Conservation (phyloP, 2,797 vertebrate genomes). For the Valencia hispanica region DNA sequence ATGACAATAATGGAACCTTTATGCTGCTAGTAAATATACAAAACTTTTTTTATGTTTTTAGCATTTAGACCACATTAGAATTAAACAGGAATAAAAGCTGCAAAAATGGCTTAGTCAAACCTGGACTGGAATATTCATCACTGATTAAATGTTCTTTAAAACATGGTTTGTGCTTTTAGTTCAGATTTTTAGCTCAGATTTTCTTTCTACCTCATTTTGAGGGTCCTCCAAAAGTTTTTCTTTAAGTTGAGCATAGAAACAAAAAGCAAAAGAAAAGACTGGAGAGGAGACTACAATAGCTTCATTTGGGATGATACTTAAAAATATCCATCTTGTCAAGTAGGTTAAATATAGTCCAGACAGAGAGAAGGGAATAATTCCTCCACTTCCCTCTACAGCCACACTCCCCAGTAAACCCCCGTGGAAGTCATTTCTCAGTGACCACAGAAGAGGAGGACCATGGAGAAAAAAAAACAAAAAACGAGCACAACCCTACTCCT, state of each 20-base stretch:
- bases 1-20: not conserved
- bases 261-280: constrained; percentile 42
- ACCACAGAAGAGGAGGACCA: constrained; percentile 68
- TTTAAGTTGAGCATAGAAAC: constrained; percentile 41
- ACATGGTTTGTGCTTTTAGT: constrained; percentile 14
- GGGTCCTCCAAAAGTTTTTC: constrained; percentile 39
- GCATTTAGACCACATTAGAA: too few relatives aligned
- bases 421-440: constrained; percentile 77
- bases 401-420: constrained; percentile 66
- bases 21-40: not conserved
- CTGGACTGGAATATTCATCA: not conserved
- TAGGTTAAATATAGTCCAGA: constrained; percentile 78
- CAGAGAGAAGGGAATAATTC: constrained; percentile 71
- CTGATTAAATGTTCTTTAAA: not conserved
- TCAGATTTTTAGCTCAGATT: constrained; percentile 47
- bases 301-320: constrained; percentile 63
- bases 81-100: not conserved
- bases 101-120: not conserved
- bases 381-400: constrained; percentile 70
- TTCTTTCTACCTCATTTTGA: constrained; percentile 50
- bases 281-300: constrained; percentile 60
- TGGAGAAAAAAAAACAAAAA: constrained; percentile 41
- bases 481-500: constrained; percentile 61
- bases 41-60: not conserved
- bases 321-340: constrained; percentile 70